Evolutionary conservation across 2,113 vertebrate species (phyloP).

Genomic region (Charina bottae): DNA sequence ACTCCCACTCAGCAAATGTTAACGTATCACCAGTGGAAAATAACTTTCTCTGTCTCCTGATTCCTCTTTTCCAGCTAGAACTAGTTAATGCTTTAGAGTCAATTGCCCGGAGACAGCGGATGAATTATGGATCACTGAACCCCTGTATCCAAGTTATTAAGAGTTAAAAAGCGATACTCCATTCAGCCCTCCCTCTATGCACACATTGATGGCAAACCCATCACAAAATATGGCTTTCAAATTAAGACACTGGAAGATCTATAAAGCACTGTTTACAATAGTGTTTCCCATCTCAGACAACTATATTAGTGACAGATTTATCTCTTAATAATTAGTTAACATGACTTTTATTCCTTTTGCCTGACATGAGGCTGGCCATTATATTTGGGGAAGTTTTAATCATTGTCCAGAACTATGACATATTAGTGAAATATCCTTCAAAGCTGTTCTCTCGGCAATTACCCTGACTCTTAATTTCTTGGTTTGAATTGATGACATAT

Average conservation of each 20-base stretch:
- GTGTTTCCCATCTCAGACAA: conserved; percentile 34
- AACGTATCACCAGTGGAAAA: background rate
- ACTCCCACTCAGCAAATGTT: background rate
- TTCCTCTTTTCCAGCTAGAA: background rate
- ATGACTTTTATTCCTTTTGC: conserved; percentile 28
- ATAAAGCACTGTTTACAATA: conserved; percentile 15
- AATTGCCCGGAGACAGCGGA: background rate
- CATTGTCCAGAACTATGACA: conserved; percentile 51
- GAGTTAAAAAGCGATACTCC: background rate
- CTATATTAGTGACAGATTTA: conserved; percentile 39
- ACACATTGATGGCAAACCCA: background rate
- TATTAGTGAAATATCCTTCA: conserved; percentile 58
- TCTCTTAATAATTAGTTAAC: conserved; percentile 24
- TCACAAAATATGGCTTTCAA: conserved; percentile 16
- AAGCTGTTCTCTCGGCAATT: conserved; percentile 26
- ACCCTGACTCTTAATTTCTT: conserved; percentile 15
- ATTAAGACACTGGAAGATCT: conserved; percentile 18
- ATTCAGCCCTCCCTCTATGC: background rate
- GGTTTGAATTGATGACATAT: conserved; percentile 8
- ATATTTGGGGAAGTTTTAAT: conserved; percentile 53
- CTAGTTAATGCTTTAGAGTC: background rate
- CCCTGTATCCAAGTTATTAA: background rate
- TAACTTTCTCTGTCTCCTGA: background rate
- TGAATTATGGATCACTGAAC: background rate
- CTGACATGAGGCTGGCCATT: conserved; percentile 42